A percentile compares a stretch with the other conserved stretches of the same genome.
Conservation (phyloP, 1,140 invertebrate species). For the Diorhabda elongata region DNA sequence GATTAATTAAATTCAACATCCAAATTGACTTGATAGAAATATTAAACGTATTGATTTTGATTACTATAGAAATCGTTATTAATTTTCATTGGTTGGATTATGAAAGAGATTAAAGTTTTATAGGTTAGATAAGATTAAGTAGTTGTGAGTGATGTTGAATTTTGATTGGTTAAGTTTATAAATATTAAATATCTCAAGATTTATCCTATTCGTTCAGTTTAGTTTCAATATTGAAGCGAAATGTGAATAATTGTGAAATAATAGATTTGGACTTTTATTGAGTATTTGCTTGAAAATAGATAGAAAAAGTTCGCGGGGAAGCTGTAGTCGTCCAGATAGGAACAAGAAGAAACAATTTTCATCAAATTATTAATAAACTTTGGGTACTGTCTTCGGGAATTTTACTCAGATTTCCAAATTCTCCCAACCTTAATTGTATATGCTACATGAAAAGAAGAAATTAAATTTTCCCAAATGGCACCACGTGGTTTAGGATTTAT, state of each 20-base stretch:
- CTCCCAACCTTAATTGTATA: background rate
- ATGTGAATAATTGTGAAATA: constrained; percentile 2
- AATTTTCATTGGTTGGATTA: too few relatives aligned
- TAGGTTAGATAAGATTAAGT: too few relatives aligned
- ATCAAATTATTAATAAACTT: constrained; percentile 4
- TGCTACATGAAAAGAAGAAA: constrained; percentile 5
- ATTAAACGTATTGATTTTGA: too few relatives aligned
- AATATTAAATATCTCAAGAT: too few relatives aligned
- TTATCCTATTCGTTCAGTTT: background rate
- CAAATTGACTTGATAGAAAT: too few relatives aligned
- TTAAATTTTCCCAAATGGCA: constrained; percentile 7
- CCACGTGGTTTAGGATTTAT: constrained; percentile 9
- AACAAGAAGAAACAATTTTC: background rate
- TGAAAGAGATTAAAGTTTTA: too few relatives aligned
- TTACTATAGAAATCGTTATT: too few relatives aligned
- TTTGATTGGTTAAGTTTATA: too few relatives aligned
- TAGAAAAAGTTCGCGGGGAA: background rate
- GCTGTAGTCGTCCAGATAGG: constrained; percentile 1
- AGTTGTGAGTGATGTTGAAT: too few relatives aligned
- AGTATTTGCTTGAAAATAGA: constrained; percentile 3
- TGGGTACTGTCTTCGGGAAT: constrained; percentile 5
- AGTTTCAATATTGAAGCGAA: constrained; percentile 3
- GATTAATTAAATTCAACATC: too few relatives aligned
- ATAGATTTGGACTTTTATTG: constrained; percentile 1
- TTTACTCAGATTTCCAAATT: constrained; percentile 5